Percentiles rank a stretch among this genome's conserved stretches.
Evolutionary conservation across 1,140 invertebrate species (phyloP).

Genomic region (Bombus terrestris): DNA sequence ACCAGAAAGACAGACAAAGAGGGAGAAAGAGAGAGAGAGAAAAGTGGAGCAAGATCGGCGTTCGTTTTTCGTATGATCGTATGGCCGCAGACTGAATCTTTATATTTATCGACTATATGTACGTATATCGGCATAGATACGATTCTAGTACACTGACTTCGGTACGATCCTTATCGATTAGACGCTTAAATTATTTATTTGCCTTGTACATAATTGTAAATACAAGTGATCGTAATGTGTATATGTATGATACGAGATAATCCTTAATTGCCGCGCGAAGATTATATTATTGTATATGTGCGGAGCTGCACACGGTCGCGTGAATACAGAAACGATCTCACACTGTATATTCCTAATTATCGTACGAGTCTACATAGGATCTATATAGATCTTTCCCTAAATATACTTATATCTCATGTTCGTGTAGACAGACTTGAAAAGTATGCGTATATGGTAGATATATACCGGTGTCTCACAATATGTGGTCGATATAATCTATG

Average conservation of each 20-base stretch:
- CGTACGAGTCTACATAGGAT: conserved; percentile 17
- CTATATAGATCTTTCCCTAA: background rate
- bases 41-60: background rate
- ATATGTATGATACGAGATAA: conserved; percentile 71
- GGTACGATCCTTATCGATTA: conserved; percentile 37
- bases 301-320: conserved; percentile 14
- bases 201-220: conserved; percentile 77
- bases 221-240: conserved; percentile 58
- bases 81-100: conserved; percentile 23
- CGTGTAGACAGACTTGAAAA: conserved; percentile 34
- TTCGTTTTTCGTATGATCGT: background rate
- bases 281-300: conserved; percentile 42
- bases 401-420: conserved; percentile 44
- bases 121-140: background rate
- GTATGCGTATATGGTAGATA: conserved; percentile 31
- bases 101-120: conserved; percentile 33
- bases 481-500: conserved; percentile 57
- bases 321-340: conserved; percentile 65
- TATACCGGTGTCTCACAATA: conserved; percentile 57
- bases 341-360: conserved; percentile 60
- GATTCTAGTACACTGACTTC: conserved; percentile 15
- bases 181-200: conserved; percentile 74
- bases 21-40: background rate
- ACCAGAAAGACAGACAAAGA: background rate
- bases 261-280: conserved; percentile 48